Evolutionary conservation across 2,797 vertebrate species (phyloP).

Genomic region (Coracias cyanogaster): DNA sequence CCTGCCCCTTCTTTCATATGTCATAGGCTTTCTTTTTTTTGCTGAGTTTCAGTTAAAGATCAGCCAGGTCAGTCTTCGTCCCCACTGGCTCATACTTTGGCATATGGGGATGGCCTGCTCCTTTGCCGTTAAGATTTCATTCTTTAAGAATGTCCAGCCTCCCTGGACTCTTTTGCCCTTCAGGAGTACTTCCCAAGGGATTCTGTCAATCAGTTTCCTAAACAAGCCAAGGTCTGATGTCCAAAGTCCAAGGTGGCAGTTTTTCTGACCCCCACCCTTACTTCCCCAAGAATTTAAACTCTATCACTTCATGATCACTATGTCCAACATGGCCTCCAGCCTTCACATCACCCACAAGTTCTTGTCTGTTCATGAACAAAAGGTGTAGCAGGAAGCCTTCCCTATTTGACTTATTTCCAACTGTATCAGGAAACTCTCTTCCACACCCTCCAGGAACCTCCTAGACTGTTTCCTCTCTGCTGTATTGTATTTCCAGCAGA

Average conservation of each 20-base stretch:
- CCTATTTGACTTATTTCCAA: too few species aligned
- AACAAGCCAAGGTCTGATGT: neutral
- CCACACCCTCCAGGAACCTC: neutral
- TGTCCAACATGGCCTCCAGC: neutral
- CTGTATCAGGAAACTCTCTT: too few species aligned
- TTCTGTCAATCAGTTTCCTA: neutral
- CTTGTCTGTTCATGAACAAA: neutral
- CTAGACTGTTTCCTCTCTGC: neutral
- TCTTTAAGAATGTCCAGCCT: too few species aligned
- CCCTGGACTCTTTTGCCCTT: too few species aligned
- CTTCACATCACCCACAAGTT: neutral
- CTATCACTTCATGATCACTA: neutral
- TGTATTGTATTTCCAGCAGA: neutral
- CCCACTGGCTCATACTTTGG: accelerated
- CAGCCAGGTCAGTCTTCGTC: neutral
- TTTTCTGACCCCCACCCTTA: neutral
- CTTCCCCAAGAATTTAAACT: neutral
- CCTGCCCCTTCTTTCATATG: too few species aligned
- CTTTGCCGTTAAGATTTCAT: neutral
- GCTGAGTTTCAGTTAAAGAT: neutral
- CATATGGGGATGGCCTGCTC: accelerated
- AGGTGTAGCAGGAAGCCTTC: neutral
- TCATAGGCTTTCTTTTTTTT: neutral
- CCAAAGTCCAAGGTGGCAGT: neutral
- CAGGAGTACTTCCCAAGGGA: neutral